phyloP scores from a whole-genome alignment of 2,113 vertebrate genomes.

The Epinephelus moara region DNA sequence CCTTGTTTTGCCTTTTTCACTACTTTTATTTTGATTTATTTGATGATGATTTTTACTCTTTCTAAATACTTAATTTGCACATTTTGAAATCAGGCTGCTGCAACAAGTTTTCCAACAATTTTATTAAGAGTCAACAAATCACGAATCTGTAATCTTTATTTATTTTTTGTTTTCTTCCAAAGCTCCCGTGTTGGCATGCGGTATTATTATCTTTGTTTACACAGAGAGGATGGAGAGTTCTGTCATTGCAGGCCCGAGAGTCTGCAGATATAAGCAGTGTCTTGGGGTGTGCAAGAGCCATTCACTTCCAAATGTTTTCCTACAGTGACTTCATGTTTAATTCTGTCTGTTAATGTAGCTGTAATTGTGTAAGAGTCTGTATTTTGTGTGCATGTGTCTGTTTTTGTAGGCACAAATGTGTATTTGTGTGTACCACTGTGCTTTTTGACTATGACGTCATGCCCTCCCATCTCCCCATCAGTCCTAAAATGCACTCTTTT shows the following conservation, averaged over 20 bases:
- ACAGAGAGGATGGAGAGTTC: neutral
- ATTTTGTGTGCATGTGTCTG: neutral
- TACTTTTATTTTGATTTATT: neutral
- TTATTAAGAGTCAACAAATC: neutral
- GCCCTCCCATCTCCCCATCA: slow-evolving; percentile 12
- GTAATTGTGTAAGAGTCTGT: neutral
- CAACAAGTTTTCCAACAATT: neutral
- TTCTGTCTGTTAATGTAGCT: neutral
- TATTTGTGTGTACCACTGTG: neutral
- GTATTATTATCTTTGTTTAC: neutral
- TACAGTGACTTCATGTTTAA: neutral
- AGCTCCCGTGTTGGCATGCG: neutral
- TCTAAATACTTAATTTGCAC: neutral
- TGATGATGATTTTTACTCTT: neutral
- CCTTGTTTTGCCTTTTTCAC: neutral
- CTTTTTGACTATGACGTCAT: neutral
- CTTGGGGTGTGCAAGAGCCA: neutral
- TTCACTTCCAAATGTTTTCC: neutral
- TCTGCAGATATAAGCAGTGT: neutral
- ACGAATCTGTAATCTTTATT: neutral
- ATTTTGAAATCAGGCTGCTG: neutral
- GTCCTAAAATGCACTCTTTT: slow-evolving; percentile 25
- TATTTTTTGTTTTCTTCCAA: neutral
- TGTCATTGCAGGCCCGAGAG: neutral
- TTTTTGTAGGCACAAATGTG: neutral